Evolutionary conservation across 2,113 vertebrate genomes (phyloP).

Genomic region (Cynoglossus semilaevis): DNA sequence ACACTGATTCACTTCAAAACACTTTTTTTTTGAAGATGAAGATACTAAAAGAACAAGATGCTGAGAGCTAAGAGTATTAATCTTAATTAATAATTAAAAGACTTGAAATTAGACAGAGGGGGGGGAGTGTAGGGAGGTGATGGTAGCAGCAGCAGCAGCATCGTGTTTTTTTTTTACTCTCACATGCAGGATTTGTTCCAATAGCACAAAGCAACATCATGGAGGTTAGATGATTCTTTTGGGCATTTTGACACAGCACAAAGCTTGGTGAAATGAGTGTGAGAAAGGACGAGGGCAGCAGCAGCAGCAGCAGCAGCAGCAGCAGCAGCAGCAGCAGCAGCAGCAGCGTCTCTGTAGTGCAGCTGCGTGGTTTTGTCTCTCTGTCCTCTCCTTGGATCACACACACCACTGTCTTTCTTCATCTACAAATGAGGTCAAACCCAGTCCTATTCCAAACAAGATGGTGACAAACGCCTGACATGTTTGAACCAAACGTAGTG

Average conservation of each 20-base stretch:
- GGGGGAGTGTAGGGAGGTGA: background rate
- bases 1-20: background rate
- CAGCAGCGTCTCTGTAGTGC: constrained; percentile 20
- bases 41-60: background rate
- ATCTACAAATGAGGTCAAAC: background rate
- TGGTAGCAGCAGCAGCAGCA: no score
- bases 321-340: constrained; percentile 4
- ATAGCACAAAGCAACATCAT: background rate
- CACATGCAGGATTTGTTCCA: constrained; percentile 6
- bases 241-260: background rate
- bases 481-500: background rate
- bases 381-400: constrained; percentile 3
- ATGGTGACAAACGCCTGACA: background rate
- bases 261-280: background rate
- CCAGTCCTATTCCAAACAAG: background rate
- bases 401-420: background rate
- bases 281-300: no score
- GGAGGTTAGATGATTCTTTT: constrained; percentile 5
- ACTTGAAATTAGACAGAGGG: background rate
- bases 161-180: no score
- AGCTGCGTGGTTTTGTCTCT: constrained; percentile 1
- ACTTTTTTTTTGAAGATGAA: background rate
- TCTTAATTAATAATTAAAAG: background rate
- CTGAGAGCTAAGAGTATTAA: background rate
- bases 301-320: no score